Conservation (phyloP, 2,888 invertebrate genomes). For the Caprella mutica region DNA sequence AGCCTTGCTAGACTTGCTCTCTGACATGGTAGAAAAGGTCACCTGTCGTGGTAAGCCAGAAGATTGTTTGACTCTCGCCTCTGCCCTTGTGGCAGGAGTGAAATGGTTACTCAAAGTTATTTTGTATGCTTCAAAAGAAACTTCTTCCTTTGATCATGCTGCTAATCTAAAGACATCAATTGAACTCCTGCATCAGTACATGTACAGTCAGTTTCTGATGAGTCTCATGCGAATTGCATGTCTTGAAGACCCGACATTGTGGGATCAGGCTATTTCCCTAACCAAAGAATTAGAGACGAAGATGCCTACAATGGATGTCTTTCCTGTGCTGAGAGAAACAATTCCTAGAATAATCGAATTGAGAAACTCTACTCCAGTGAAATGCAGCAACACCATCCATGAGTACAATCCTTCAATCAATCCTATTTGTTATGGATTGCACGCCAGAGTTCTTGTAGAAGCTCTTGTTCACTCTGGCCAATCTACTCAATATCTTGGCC, state of each 20-base stretch:
- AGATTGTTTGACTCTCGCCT: constrained; percentile 25
- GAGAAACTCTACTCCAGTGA: neutral
- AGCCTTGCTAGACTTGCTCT: constrained; percentile 72
- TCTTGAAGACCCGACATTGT: constrained; percentile 23
- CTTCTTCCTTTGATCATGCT: constrained; percentile 24
- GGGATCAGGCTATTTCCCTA: neutral
- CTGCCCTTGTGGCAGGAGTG: constrained; percentile 25
- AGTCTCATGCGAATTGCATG: constrained; percentile 30
- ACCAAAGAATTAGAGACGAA: neutral
- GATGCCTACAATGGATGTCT: neutral
- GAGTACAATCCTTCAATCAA: neutral
- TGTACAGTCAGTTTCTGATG: constrained; percentile 23
- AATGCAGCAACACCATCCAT: neutral
- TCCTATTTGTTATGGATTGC: constrained; percentile 2
- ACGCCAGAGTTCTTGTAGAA: neutral
- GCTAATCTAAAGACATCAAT: constrained; percentile 24
- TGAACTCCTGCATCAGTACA: constrained; percentile 17
- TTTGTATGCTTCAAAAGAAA: neutral
- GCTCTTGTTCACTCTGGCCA: constrained; percentile 1
- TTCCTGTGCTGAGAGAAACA: neutral
- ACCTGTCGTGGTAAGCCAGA: constrained; percentile 31
- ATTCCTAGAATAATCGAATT: too few species aligned
- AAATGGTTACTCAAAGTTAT: constrained; percentile 16
- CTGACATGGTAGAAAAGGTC: constrained; percentile 38
- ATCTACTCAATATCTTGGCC: neutral